These are phyloP conservation scores for Montifringilla adamsi DNA, from an alignment of 2,113 vertebrate species.

Conservation along the genomic window DNA sequence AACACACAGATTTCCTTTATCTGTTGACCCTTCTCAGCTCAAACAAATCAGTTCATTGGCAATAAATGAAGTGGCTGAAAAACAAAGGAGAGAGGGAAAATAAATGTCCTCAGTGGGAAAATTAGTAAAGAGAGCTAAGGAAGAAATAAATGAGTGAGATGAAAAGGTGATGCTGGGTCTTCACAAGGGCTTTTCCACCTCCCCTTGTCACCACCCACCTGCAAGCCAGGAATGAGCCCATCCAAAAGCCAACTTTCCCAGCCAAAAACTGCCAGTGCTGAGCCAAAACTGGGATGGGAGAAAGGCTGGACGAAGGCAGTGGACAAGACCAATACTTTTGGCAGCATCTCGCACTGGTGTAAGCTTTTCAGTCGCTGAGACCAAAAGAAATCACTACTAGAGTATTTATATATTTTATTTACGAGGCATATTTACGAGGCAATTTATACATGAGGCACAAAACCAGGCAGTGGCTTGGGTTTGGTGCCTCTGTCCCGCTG, in stretches of 20 bases:
- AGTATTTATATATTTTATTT: not conserved
- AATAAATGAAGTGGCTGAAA: not conserved
- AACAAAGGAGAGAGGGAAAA: not conserved
- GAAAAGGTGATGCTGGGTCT: not conserved
- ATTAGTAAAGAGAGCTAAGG: not conserved
- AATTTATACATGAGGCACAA: not conserved
- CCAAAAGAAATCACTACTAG: not conserved
- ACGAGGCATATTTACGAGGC: fast-evolving
- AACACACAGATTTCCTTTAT: not conserved
- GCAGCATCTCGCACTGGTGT: not conserved
- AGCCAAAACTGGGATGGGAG: not conserved
- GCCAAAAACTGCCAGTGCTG: not conserved
- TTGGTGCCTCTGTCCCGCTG: not conserved
- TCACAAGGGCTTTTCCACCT: not conserved
- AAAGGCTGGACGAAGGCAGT: not conserved
- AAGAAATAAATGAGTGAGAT: not conserved
- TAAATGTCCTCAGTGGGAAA: not conserved
- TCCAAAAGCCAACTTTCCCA: not conserved
- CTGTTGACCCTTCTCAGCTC: not conserved
- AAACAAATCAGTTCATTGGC: not conserved
- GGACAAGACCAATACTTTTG: not conserved
- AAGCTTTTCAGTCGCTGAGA: not conserved
- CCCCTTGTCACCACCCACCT: not conserved
- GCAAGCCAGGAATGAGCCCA: not conserved
- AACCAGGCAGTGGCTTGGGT: not conserved